Conservation (phyloP, 2,113 vertebrate species). For the Nansenia antarctica region DNA sequence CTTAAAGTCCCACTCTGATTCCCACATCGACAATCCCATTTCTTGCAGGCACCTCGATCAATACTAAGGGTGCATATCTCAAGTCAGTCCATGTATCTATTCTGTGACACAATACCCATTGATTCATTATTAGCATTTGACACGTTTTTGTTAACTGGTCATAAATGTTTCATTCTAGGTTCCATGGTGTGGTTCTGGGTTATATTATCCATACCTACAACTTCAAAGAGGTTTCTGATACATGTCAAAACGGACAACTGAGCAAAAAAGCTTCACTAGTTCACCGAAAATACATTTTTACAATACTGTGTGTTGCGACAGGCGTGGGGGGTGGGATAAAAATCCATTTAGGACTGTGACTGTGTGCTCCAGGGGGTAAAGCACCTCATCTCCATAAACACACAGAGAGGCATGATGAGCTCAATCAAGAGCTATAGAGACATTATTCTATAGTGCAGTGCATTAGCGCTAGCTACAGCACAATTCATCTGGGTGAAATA, state of each 20-base stretch:
- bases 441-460: neutral
- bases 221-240: too few species aligned
- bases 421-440: neutral
- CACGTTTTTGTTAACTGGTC: neutral
- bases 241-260: too few species aligned
- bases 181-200: too few species aligned
- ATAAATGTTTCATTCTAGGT: too few species aligned
- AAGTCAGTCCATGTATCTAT: neutral
- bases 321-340: conserved; percentile 6
- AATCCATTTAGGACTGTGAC: conserved; percentile 48
- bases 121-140: conserved; percentile 2
- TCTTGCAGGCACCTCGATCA: neutral
- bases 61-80: neutral
- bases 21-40: too few species aligned
- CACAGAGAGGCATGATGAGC: neutral
- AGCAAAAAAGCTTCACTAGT: too few species aligned
- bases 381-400: neutral
- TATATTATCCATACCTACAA: too few species aligned
- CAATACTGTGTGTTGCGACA: conserved; percentile 44
- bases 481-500: neutral
- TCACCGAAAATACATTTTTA: too few species aligned
- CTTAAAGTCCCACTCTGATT: too few species aligned
- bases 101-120: conserved; percentile 2
- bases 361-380: conserved; percentile 7
- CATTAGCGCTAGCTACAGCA: neutral